Percentiles rank a stretch among this genome's conserved stretches.
phyloP scores from a whole-genome alignment of 2,888 invertebrate species.

The Physocephala rufipes region DNA sequence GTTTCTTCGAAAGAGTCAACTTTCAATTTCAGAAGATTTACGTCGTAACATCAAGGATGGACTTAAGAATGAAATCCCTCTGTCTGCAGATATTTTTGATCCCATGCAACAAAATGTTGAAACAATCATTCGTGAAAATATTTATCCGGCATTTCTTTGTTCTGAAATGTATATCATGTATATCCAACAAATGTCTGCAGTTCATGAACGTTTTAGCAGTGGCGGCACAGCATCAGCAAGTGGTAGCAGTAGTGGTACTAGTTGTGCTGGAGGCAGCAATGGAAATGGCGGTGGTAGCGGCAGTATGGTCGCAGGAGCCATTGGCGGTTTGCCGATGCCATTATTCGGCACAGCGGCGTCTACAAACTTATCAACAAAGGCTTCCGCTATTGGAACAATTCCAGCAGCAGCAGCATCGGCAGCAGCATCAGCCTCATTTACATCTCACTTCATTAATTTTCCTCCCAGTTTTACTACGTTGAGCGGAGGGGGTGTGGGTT shows the following conservation, averaged over 20 bases:
- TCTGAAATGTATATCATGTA: conserved; percentile 91
- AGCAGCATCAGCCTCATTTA: conserved; percentile 48
- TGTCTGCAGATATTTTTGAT: conserved; percentile 85
- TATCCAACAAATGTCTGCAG: conserved; percentile 73
- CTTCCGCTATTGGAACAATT: conserved; percentile 50
- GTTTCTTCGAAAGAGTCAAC: conserved; percentile 82
- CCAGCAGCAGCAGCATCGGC: conserved; percentile 41
- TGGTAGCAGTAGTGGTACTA: conserved; percentile 53
- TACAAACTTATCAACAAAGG: conserved; percentile 46
- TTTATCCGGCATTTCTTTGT: conserved; percentile 91
- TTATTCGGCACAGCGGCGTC: conserved; percentile 38
- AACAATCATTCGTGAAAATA: conserved; percentile 83
- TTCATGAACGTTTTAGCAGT: conserved; percentile 66
- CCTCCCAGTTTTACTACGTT: conserved; percentile 40
- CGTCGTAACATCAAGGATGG: conserved; percentile 79
- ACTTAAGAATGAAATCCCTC: conserved; percentile 75
- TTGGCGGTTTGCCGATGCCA: conserved; percentile 46
- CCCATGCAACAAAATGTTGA: conserved; percentile 83
- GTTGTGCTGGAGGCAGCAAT: conserved; percentile 50
- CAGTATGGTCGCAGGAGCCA: conserved; percentile 45
- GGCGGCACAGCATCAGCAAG: conserved; percentile 47
- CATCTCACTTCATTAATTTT: conserved; percentile 57
- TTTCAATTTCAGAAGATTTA: conserved; percentile 84
- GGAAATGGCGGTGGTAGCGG: conserved; percentile 54
- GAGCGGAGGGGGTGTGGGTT: conserved; percentile 39